Percentiles rank a stretch among this genome's conserved stretches.
These are phyloP conservation scores for Clistopyga incitator DNA, from an alignment of 2,888 invertebrate genomes.

Conservation along the genomic window DNA sequence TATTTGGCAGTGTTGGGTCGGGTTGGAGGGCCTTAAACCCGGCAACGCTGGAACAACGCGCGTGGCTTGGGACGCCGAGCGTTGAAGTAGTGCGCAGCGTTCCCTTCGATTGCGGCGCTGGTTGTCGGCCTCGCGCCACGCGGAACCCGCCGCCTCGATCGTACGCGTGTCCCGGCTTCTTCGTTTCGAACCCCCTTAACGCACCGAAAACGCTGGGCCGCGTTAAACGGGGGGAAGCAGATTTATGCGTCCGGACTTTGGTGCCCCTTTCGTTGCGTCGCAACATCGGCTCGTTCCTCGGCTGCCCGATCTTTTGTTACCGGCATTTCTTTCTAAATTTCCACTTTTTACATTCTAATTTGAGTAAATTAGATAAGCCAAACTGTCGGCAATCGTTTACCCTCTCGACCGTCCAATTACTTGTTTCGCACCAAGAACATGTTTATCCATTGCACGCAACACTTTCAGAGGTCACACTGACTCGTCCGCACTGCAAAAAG, in stretches of 20 bases:
- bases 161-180: not conserved
- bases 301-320: not conserved
- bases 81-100: not conserved
- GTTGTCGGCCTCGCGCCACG: not conserved
- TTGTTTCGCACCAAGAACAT: not conserved
- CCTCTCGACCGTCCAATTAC: too few relatives aligned
- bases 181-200: not conserved
- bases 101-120: not conserved
- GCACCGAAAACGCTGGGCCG: not conserved
- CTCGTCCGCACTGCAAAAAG: too few relatives aligned
- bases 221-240: not conserved
- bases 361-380: not conserved
- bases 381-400: not conserved
- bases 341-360: too few relatives aligned
- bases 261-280: slow-evolving; percentile 8
- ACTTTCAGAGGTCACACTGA: too few relatives aligned
- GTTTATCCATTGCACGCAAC: not conserved
- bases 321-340: too few relatives aligned
- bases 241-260: slow-evolving; percentile 36
- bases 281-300: not conserved
- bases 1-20: slow-evolving; percentile 25
- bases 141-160: not conserved
- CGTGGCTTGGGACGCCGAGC: not conserved
- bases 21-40: not conserved
- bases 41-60: not conserved